Evolutionary conservation across 2,888 invertebrate genomes (phyloP).

Genomic region (Ormyrus labotus): DNA sequence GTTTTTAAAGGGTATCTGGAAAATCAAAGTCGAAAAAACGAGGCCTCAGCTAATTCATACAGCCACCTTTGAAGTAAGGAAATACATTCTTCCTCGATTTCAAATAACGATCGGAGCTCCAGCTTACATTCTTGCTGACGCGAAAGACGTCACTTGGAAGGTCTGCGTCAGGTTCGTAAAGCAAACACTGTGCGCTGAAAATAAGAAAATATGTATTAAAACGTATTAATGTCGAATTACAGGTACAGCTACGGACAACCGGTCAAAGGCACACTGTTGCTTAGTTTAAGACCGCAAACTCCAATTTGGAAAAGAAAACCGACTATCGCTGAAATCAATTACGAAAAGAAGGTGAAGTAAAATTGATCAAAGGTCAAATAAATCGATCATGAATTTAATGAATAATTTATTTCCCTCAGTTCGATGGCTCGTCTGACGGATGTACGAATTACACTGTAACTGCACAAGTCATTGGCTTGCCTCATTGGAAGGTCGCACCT

Average conservation of each 20-base stretch:
- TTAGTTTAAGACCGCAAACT: conserved; percentile 73
- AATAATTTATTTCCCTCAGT: conserved; percentile 8
- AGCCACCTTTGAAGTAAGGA: conserved; percentile 77
- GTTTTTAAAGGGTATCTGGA: conserved; percentile 77
- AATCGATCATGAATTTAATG: background rate
- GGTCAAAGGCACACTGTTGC: conserved; percentile 78
- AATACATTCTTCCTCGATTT: conserved; percentile 80
- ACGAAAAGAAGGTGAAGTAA: conserved; percentile 66
- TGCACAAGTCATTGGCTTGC: conserved; percentile 70
- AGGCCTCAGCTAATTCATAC: conserved; percentile 70
- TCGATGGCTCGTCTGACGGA: conserved; percentile 64
- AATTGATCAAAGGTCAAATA: background rate
- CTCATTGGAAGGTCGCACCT: conserved; percentile 71
- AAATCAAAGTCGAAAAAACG: conserved; percentile 74
- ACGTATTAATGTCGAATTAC: background rate
- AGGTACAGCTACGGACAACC: conserved; percentile 81
- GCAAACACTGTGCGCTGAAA: background rate
- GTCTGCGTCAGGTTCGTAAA: conserved; percentile 77
- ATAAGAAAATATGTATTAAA: background rate
- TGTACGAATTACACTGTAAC: conserved; percentile 72
- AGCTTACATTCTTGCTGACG: conserved; percentile 76
- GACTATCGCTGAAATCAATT: conserved; percentile 70
- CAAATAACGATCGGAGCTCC: conserved; percentile 78
- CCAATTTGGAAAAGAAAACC: conserved; percentile 71
- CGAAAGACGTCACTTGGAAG: conserved; percentile 75